Conservation (phyloP, 2,797 vertebrate genomes). For the Hoplostethus mediterraneus region DNA sequence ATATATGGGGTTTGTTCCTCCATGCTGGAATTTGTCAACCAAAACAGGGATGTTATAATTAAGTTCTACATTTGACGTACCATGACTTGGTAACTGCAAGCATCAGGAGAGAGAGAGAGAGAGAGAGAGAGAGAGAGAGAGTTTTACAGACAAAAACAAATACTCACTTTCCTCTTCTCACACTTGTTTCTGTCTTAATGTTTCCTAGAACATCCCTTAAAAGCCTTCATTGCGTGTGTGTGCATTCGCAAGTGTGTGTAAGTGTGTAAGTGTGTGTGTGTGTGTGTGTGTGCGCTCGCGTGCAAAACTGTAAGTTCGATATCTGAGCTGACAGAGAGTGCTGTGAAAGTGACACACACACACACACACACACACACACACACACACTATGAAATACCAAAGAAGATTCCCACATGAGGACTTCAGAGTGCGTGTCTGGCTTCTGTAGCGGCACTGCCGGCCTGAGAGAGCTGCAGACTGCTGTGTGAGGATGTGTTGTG, state of each 20-base stretch:
- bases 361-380: slow-evolving; percentile 36
- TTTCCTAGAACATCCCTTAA: slow-evolving; percentile 3
- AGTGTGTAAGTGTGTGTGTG: neutral
- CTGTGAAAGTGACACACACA: slow-evolving; percentile 44
- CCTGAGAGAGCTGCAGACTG: slow-evolving; percentile 14
- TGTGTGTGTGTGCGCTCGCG: slow-evolving; percentile 7
- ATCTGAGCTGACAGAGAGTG: slow-evolving; percentile 18
- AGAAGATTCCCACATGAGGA: slow-evolving; percentile 37
- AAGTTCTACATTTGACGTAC: slow-evolving; percentile 13
- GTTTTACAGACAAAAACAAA: neutral
- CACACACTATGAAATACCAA: slow-evolving; percentile 15
- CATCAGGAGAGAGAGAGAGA: neutral
- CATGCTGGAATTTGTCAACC: slow-evolving; percentile 26
- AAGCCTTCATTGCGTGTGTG: neutral
- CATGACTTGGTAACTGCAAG: slow-evolving; percentile 18
- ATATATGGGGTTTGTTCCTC: slow-evolving; percentile 33
- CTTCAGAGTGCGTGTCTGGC: slow-evolving; percentile 27
- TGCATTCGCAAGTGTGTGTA: too few relatives aligned
- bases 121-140: too few relatives aligned
- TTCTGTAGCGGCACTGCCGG: neutral
- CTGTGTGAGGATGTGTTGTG: slow-evolving; percentile 20
- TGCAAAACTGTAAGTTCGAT: slow-evolving; percentile 21
- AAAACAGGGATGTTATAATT: neutral
- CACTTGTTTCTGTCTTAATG: slow-evolving; percentile 14
- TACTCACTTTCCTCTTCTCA: slow-evolving; percentile 4